A percentile compares a stretch with the other conserved stretches of the same genome.
Conservation (phyloP, 2,113 vertebrate species). For the Zonotrichia leucophrys region DNA sequence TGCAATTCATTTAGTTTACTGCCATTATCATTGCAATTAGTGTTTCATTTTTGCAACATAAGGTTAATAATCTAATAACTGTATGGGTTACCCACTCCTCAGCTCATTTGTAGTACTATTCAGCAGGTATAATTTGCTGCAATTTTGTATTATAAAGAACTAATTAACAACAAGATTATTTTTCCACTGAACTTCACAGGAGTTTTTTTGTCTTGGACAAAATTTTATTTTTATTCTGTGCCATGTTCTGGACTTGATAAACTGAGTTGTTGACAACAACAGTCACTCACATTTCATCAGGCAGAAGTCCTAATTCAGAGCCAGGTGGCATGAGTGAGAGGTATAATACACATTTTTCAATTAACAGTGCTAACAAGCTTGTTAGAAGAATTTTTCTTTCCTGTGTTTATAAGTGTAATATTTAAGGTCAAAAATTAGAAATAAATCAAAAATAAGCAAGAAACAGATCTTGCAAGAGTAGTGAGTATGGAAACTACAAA, state of each 20-base stretch:
- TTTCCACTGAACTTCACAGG: not conserved
- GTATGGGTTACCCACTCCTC: not conserved
- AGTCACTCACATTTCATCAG: not conserved
- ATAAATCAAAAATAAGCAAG: not conserved
- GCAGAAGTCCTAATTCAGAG: not conserved
- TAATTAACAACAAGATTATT: conserved; percentile 1
- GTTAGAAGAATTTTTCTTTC: not conserved
- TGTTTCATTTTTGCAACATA: not conserved
- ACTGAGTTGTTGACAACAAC: not conserved
- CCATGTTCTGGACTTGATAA: not conserved
- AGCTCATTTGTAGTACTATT: not conserved
- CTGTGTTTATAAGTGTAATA: not conserved
- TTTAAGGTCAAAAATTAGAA: not conserved
- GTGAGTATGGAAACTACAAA: not conserved
- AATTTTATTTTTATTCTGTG: not conserved
- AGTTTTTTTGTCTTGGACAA: not conserved
- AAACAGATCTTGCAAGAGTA: not conserved
- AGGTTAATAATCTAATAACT: not conserved
- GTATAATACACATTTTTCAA: not conserved
- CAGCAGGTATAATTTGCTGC: not conserved
- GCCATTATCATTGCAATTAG: not conserved
- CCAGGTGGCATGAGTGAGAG: not conserved
- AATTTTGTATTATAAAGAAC: not conserved
- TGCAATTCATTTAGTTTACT: not conserved
- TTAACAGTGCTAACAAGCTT: not conserved